A percentile compares a stretch with the other conserved stretches of the same genome.
These are phyloP conservation scores for Mythimna vitellina DNA, from an alignment of 2,888 invertebrate species.

Conservation along the genomic window DNA sequence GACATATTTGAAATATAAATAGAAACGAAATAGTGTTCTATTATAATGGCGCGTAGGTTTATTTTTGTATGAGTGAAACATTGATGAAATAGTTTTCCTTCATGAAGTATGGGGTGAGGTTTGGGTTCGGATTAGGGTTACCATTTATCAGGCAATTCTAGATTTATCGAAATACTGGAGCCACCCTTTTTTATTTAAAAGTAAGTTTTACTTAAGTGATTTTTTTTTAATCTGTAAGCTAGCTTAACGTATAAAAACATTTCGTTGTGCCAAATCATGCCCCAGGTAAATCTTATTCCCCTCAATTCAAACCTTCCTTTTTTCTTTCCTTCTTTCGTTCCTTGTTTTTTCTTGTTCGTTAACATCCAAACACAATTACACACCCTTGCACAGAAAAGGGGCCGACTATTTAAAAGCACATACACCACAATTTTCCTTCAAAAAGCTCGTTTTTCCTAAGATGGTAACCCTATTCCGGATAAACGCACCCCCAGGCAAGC, in stretches of 20 bases:
- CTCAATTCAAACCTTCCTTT: conserved; percentile 22
- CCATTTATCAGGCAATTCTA: conserved; percentile 18
- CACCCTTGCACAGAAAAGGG: conserved; percentile 33
- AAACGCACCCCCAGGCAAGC: conserved; percentile 86
- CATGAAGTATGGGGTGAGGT: conserved; percentile 72
- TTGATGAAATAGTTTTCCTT: conserved; percentile 85
- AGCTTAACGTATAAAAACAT: conserved; percentile 2
- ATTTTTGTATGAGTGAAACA: conserved; percentile 74
- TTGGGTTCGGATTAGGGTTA: conserved; percentile 55
- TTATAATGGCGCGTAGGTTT: conserved; percentile 56
- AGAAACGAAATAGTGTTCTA: conserved; percentile 69
- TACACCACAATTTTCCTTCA: conserved; percentile 51
- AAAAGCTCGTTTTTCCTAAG: conserved; percentile 48
- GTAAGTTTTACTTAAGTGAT: background rate
- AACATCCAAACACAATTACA: conserved; percentile 50
- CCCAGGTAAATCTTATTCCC: conserved; percentile 29
- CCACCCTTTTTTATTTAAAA: background rate
- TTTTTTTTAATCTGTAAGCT: background rate
- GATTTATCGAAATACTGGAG: conserved; percentile 19
- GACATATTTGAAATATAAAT: conserved; percentile 60
- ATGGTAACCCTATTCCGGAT: conserved; percentile 75
- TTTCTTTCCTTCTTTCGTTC: conserved; percentile 4
- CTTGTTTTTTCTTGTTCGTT: conserved; percentile 36
- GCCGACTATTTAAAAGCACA: conserved; percentile 51
- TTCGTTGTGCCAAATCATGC: background rate